Percentiles rank a stretch among this genome's conserved stretches.
Conservation (phyloP, 2,888 invertebrate genomes). For the Hyposoter dolosus region DNA sequence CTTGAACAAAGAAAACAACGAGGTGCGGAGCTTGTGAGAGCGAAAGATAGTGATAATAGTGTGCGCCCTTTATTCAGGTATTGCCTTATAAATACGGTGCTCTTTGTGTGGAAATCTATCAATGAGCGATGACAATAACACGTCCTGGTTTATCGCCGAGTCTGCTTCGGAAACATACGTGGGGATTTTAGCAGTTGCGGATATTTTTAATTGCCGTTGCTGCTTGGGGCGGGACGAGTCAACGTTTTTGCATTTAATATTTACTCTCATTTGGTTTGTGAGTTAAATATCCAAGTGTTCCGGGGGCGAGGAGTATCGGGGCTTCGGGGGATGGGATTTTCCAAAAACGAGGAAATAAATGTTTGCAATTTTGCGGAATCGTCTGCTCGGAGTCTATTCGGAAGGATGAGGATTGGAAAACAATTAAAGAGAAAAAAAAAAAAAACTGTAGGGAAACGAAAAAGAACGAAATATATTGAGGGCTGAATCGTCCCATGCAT, state of each 20-base stretch:
- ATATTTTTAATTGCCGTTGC: neutral
- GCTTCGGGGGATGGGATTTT: neutral
- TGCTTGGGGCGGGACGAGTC: neutral
- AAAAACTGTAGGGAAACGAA: constrained; percentile 12
- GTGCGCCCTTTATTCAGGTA: constrained; percentile 61
- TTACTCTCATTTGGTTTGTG: neutral
- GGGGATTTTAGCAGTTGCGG: neutral
- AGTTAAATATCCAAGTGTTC: neutral
- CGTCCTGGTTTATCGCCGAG: constrained; percentile 9
- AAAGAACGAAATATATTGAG: constrained; percentile 11
- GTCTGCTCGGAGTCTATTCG: neutral
- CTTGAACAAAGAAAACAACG: constrained; percentile 76
- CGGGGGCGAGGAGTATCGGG: neutral
- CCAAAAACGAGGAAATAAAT: neutral
- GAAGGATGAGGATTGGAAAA: neutral
- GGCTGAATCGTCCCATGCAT: constrained; percentile 79
- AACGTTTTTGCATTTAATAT: neutral
- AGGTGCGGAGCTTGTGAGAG: constrained; percentile 78
- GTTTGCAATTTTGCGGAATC: neutral
- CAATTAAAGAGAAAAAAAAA: neutral
- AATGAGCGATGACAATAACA: neutral
- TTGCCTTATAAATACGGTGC: constrained; percentile 55
- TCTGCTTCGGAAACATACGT: neutral
- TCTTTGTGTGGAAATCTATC: constrained; percentile 38
- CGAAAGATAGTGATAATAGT: neutral